Conservation (phyloP, 2,113 vertebrate genomes). For the Leptosomus discolor region DNA sequence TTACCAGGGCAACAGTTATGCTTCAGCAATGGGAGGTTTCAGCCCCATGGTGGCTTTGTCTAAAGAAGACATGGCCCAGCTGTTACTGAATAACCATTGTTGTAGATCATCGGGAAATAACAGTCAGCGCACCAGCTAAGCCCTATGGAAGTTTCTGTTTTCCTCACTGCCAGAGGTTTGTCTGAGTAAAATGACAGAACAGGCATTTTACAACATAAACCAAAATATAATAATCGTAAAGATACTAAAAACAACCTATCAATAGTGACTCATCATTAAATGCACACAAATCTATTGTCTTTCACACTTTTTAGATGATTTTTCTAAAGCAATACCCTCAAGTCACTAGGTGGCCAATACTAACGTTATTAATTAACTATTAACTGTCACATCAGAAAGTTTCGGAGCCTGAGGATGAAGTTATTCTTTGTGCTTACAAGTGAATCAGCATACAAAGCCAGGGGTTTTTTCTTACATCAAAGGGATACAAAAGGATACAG, state of each 20-base stretch:
- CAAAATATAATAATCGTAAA: neutral
- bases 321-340: neutral
- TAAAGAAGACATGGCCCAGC: slow-evolving; percentile 79
- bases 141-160: slow-evolving; percentile 40
- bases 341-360: neutral
- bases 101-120: slow-evolving; percentile 75
- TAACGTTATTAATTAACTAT: neutral
- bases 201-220: neutral
- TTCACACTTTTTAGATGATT: neutral
- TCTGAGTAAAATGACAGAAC: neutral
- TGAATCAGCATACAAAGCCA: neutral
- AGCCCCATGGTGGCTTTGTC: slow-evolving; percentile 77
- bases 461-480: neutral
- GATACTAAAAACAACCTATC: neutral
- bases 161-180: slow-evolving; percentile 9
- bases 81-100: slow-evolving; percentile 80
- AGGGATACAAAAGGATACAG: neutral
- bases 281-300: neutral
- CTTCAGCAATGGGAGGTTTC: slow-evolving; percentile 75
- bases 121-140: slow-evolving; percentile 60
- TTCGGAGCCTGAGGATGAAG: neutral
- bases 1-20: slow-evolving; percentile 86
- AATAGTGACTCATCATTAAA: neutral
- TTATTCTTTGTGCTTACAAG: neutral
- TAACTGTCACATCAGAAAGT: neutral